phyloP scores from a whole-genome alignment of 2,113 vertebrate genomes.

The Galbula dea region DNA sequence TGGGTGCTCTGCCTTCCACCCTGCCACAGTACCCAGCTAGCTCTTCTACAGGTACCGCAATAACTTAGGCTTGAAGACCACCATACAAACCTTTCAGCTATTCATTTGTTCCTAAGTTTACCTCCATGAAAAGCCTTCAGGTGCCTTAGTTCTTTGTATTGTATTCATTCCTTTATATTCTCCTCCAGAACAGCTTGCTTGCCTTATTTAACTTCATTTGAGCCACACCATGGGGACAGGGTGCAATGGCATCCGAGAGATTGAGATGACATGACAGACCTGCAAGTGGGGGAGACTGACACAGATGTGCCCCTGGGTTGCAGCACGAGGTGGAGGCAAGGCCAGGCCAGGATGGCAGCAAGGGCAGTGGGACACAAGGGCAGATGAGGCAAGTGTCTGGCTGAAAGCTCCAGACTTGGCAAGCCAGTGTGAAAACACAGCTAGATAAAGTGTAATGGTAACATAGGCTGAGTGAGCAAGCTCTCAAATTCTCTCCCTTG shows the following conservation, averaged over 20 bases:
- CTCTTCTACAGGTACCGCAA: neutral
- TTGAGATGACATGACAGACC: neutral
- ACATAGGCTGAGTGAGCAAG: neutral
- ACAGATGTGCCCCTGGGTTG: neutral
- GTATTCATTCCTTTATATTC: neutral
- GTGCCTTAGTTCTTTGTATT: neutral
- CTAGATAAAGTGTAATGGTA: neutral
- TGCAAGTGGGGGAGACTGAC: neutral
- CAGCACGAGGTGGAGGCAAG: accelerated
- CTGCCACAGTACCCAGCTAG: neutral
- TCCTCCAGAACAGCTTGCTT: neutral
- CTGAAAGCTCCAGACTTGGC: neutral
- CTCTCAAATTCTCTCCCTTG: neutral
- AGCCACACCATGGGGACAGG: accelerated
- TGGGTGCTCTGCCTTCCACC: too few relatives aligned
- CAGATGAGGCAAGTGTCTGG: neutral
- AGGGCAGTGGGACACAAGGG: neutral
- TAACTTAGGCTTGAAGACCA: neutral
- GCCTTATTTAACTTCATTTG: neutral
- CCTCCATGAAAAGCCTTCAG: neutral
- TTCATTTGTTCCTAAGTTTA: neutral
- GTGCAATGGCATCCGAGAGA: neutral
- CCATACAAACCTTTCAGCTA: neutral
- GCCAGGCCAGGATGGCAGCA: neutral
- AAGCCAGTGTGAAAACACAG: accelerated